These are phyloP conservation scores for Amia ocellicauda DNA, from an alignment of 2,113 vertebrate species.

Conservation along the genomic window DNA sequence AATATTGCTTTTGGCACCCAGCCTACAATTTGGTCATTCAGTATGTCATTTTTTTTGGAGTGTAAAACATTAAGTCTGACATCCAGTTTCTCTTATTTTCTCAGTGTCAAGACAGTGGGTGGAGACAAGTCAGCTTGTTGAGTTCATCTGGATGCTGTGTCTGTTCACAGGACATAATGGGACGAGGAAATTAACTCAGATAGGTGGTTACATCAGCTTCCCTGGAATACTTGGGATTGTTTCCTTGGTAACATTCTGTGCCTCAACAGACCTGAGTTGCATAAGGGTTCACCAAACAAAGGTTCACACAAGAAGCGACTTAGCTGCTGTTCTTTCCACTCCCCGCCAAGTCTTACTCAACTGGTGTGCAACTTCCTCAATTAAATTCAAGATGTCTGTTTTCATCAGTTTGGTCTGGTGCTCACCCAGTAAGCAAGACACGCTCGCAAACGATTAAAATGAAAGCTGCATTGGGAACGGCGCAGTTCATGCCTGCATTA, in stretches of 20 bases:
- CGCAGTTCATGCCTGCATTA: no score
- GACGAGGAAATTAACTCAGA: neutral
- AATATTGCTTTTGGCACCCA: neutral
- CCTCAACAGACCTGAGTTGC: neutral
- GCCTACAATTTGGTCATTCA: neutral
- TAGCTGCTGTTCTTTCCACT: conserved; percentile 1
- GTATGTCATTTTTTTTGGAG: neutral
- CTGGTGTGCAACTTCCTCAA: conserved; percentile 6
- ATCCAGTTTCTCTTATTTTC: neutral
- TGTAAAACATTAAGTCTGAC: no score
- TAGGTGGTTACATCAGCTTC: neutral
- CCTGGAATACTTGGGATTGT: conserved; percentile 1
- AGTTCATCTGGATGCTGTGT: neutral
- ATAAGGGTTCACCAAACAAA: conserved; percentile 2
- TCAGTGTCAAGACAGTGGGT: neutral
- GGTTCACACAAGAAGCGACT: conserved; percentile 1
- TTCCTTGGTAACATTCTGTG: conserved; percentile 10
- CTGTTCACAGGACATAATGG: neutral
- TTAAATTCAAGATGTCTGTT: conserved; percentile 4
- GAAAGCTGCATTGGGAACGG: neutral
- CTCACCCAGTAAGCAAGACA: neutral
- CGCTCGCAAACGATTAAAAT: neutral
- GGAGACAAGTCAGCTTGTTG: neutral
- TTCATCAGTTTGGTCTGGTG: neutral
- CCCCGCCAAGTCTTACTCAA: conserved; percentile 15